Evolutionary conservation across 2,888 invertebrate genomes (phyloP).

Genomic region (Dynastes grantii): DNA sequence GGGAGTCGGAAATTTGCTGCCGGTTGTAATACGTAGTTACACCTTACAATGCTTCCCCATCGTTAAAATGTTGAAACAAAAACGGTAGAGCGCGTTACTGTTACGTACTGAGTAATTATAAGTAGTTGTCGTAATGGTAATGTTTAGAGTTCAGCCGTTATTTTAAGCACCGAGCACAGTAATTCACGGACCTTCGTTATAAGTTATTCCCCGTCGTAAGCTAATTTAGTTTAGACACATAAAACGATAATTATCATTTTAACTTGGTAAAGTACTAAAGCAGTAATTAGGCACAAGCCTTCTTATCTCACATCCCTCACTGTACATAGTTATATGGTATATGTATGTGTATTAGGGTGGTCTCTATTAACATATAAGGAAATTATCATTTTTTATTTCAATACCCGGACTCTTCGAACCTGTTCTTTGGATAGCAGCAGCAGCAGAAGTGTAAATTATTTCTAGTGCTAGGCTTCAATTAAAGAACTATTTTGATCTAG

Average conservation of each 20-base stretch:
- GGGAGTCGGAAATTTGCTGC: conserved; percentile 16
- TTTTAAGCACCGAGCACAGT: conserved; percentile 32
- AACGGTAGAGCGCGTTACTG: conserved; percentile 1
- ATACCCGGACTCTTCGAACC: too few relatives aligned
- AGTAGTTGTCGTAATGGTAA: conserved; percentile 31
- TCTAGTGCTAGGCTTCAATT: too few relatives aligned
- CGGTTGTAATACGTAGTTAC: background rate
- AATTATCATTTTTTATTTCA: too few relatives aligned
- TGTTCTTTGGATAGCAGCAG: too few relatives aligned
- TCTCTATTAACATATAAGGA: too few relatives aligned
- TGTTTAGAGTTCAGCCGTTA: conserved; percentile 40
- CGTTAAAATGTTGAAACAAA: conserved; percentile 32
- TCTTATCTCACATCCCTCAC: background rate
- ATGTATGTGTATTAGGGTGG: too few relatives aligned
- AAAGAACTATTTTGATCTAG: too few relatives aligned
- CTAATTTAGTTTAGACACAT: conserved; percentile 47
- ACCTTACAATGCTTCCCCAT: conserved; percentile 20
- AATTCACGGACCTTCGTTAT: conserved; percentile 35
- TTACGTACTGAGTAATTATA: conserved; percentile 33
- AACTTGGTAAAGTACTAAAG: conserved; percentile 34
- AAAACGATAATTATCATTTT: conserved; percentile 51
- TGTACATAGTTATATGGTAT: too few relatives aligned
- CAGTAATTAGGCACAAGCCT: conserved; percentile 15
- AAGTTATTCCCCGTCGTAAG: conserved; percentile 17
- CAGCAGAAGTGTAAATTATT: too few relatives aligned